A percentile compares a stretch with the other conserved stretches of the same genome.
These are phyloP conservation scores for Caligus rogercresseyi DNA, from an alignment of 1,140 invertebrate genomes.

Conservation along the genomic window DNA sequence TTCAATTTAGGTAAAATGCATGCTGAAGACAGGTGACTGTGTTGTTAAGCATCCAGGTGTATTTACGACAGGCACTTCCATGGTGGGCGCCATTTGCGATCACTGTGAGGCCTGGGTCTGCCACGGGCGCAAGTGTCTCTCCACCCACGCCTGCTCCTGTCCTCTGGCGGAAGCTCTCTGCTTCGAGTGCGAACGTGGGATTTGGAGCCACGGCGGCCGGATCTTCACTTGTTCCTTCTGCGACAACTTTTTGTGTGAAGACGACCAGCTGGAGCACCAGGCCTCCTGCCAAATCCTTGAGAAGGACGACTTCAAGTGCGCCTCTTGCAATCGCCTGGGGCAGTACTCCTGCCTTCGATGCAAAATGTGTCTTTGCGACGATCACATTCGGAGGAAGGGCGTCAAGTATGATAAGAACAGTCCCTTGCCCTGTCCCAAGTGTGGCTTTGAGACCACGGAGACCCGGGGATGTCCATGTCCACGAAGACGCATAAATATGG, in stretches of 20 bases:
- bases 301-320: slow-evolving; percentile 35
- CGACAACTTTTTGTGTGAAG: slow-evolving; percentile 74
- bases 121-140: slow-evolving; percentile 76
- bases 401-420: slow-evolving; percentile 80
- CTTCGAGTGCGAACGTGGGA: slow-evolving; percentile 69
- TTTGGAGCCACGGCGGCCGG: slow-evolving; percentile 84
- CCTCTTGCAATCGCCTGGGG: slow-evolving; percentile 80
- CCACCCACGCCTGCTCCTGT: slow-evolving; percentile 76
- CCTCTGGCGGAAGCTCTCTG: slow-evolving; percentile 70
- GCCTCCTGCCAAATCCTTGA: slow-evolving; percentile 48
- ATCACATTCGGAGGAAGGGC: slow-evolving; percentile 79
- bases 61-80: slow-evolving; percentile 57
- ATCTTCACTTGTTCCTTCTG: slow-evolving; percentile 88
- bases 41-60: slow-evolving; percentile 71
- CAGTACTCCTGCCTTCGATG: slow-evolving; percentile 86
- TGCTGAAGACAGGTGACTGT: slow-evolving; percentile 86
- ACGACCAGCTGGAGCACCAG: slow-evolving; percentile 97
- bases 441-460: slow-evolving; percentile 68
- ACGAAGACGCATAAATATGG: slow-evolving; percentile 28
- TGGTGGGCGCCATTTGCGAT: slow-evolving; percentile 83
- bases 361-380: slow-evolving; percentile 90
- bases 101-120: slow-evolving; percentile 95
- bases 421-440: slow-evolving; percentile 81
- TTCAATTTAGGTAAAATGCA: too few species aligned
- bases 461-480: slow-evolving; percentile 91